Evolutionary conservation across 1,140 invertebrate species (phyloP).

Genomic region (Pseudomyrmex flavicornis): DNA sequence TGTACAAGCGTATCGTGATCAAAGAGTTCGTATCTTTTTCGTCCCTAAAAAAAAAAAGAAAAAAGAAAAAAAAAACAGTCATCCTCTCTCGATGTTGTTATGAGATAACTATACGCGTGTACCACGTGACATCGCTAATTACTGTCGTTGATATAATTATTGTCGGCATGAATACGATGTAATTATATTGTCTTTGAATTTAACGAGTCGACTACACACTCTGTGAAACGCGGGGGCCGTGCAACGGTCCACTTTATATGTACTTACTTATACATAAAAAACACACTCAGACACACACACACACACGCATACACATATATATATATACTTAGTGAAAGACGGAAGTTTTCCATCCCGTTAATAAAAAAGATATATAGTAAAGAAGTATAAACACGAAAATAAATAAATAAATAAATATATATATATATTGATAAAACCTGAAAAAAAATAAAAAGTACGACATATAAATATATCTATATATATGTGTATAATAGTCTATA

Average conservation of each 20-base stretch:
- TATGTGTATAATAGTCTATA: conserved; percentile 90
- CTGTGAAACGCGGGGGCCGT: conserved; percentile 66
- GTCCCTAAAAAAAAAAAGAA: not conserved
- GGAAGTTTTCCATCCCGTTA: conserved; percentile 87
- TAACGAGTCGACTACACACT: conserved; percentile 46
- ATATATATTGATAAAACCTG: conserved; percentile 55
- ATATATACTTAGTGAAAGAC: conserved; percentile 87
- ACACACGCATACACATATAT: conserved; percentile 40
- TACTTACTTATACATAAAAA: conserved; percentile 61
- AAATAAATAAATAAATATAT: conserved; percentile 62
- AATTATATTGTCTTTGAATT: conserved; percentile 50
- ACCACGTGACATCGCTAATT: conserved; percentile 27
- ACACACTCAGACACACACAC: conserved; percentile 28
- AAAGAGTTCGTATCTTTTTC: not conserved
- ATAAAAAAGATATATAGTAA: conserved; percentile 62
- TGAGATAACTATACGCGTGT: conserved; percentile 34
- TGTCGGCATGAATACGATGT: conserved; percentile 52
- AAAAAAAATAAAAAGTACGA: conserved; percentile 68
- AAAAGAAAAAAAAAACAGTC: not conserved
- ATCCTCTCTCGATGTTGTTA: not conserved
- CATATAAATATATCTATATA: conserved; percentile 75
- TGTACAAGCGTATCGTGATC: no score
- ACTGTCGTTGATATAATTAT: conserved; percentile 48
- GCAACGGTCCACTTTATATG: conserved; percentile 71
- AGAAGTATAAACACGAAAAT: conserved; percentile 31